Evolutionary conservation across 2,888 invertebrate genomes (phyloP).

Genomic region (Proisotoma minuta): DNA sequence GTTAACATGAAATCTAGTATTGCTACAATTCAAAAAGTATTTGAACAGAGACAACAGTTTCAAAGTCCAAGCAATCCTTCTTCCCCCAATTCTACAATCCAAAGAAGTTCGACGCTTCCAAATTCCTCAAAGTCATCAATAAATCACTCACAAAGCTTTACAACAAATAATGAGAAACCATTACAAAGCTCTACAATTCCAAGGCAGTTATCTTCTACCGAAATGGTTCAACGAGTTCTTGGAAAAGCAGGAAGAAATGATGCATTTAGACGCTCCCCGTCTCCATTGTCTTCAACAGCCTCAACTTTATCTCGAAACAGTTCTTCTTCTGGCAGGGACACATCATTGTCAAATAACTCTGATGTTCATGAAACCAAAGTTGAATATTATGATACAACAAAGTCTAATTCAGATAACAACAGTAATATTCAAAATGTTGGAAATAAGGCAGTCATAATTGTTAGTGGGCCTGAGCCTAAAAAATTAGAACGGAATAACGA

Average conservation of each 20-base stretch:
- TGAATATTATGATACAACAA: constrained; percentile 21
- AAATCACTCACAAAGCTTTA: not conserved
- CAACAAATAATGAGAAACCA: not conserved
- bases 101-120: constrained; percentile 3
- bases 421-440: constrained; percentile 40
- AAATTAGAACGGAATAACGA: not conserved
- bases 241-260: constrained; percentile 31
- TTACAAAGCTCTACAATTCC: no score
- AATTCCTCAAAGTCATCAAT: not conserved
- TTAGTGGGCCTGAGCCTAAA: constrained; percentile 26
- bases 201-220: constrained; percentile 19
- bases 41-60: constrained; percentile 38
- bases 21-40: constrained; percentile 46
- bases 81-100: not conserved
- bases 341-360: constrained; percentile 30
- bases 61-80: constrained; percentile 8
- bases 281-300: constrained; percentile 38
- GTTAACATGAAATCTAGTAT: constrained; percentile 44
- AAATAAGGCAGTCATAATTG: constrained; percentile 46
- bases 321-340: constrained; percentile 31
- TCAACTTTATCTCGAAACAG: constrained; percentile 33
- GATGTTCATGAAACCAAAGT: constrained; percentile 27
- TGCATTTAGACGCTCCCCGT: constrained; percentile 37
- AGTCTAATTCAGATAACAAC: constrained; percentile 6
- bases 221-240: constrained; percentile 45